Percentiles rank a stretch among this genome's conserved stretches.
Conservation (phyloP, 2,113 vertebrate species). For the Bujurquina vittata region DNA sequence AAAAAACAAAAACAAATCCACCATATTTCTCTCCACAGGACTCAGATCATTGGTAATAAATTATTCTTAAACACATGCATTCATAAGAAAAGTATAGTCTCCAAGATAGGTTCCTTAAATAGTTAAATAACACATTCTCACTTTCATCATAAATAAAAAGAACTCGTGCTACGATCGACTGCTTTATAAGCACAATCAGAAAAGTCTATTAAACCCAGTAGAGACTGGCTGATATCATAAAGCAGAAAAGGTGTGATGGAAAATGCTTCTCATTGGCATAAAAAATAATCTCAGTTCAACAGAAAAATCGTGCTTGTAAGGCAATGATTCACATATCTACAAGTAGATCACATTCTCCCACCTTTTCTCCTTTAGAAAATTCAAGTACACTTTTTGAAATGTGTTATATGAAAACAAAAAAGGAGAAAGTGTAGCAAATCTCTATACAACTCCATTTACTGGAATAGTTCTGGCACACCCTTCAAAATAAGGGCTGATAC, state of each 20-base stretch:
- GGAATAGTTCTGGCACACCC: constrained; percentile 28
- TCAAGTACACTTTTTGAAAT: constrained; percentile 35
- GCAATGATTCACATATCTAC: constrained; percentile 19
- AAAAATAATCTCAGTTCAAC: background rate
- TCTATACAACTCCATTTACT: background rate
- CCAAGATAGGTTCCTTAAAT: constrained; percentile 41
- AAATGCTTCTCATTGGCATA: background rate
- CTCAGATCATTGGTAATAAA: constrained; percentile 14
- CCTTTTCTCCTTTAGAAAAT: constrained; percentile 22
- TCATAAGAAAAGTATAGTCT: constrained; percentile 26
- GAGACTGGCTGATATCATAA: background rate
- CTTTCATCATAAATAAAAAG: constrained; percentile 3
- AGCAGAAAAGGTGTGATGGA: constrained; percentile 7
- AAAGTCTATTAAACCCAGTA: background rate
- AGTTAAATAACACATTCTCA: constrained; percentile 42
- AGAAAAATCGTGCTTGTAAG: constrained; percentile 46
- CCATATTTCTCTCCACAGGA: constrained; percentile 16
- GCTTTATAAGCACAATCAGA: constrained; percentile 30
- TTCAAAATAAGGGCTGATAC: constrained; percentile 21
- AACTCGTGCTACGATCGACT: background rate
- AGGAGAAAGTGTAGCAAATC: background rate
- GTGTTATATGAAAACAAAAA: background rate
- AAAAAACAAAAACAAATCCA: background rate
- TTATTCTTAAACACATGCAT: constrained; percentile 18
- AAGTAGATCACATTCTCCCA: background rate